A percentile compares a stretch with the other conserved stretches of the same genome.
phyloP scores from a whole-genome alignment of 2,888 invertebrate genomes.

The Nemoura dubitans region DNA sequence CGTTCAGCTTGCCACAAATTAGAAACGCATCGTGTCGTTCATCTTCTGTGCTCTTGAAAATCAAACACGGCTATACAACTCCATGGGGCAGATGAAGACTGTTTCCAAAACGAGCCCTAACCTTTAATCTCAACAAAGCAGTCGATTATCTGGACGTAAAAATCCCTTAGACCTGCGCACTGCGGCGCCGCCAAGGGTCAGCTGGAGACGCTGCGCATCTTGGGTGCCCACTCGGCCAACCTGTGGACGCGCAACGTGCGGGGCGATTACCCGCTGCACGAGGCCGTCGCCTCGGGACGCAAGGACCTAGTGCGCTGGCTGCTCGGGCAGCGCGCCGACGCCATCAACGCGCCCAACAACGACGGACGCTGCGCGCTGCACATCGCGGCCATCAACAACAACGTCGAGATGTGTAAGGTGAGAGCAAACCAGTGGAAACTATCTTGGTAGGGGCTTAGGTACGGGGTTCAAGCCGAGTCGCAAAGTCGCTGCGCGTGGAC shows the following conservation, averaged over 20 bases:
- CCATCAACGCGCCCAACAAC: conserved; percentile 87
- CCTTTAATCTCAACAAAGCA: too few species aligned
- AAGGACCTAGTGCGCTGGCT: conserved; percentile 91
- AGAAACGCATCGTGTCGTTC: too few species aligned
- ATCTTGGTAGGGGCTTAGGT: not conserved
- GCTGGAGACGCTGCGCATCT: conserved; percentile 82
- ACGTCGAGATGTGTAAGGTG: conserved; percentile 90
- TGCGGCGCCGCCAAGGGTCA: conserved; percentile 97
- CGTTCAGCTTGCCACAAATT: too few species aligned
- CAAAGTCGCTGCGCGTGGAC: too few species aligned
- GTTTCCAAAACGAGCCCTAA: too few species aligned
- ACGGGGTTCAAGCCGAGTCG: too few species aligned
- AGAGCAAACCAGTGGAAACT: conserved; percentile 29
- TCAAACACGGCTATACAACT: too few species aligned
- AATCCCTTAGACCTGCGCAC: conserved; percentile 79
- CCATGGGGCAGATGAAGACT: too few species aligned
- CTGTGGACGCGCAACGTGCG: conserved; percentile 91
- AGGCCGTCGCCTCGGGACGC: conserved; percentile 92
- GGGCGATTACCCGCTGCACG: conserved; percentile 95
- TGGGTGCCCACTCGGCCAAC: conserved; percentile 82
- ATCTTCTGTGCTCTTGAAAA: too few species aligned
- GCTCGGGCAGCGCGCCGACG: conserved; percentile 81
- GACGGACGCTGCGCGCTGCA: conserved; percentile 94
- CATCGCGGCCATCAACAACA: conserved; percentile 92
- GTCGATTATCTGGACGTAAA: too few species aligned